These are phyloP conservation scores for Axinella damicornis DNA, from an alignment of 37 sponge, comb jelly and placozoan genomes.

Conservation along the genomic window DNA sequence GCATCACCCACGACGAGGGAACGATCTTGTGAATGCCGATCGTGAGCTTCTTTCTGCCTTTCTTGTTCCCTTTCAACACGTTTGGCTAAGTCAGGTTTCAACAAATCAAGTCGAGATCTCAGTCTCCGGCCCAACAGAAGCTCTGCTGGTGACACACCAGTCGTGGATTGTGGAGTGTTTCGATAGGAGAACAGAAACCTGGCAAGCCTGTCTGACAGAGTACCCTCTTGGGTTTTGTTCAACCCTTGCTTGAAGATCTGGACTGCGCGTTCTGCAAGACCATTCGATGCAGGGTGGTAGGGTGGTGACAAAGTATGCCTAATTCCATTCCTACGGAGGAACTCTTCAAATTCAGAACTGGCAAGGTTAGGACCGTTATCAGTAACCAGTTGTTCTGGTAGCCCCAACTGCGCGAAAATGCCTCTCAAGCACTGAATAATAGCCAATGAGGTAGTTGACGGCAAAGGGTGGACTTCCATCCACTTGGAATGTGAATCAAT, in stretches of 20 bases:
- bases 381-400: constrained; percentile 1
- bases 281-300: constrained; percentile 18
- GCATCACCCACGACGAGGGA: too few species aligned
- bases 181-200: constrained; percentile 28
- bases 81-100: background rate
- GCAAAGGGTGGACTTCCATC: background rate
- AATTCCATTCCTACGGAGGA: background rate
- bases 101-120: background rate
- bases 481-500: constrained; percentile 14
- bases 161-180: constrained; percentile 19
- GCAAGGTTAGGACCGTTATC: background rate
- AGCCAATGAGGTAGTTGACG: background rate
- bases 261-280: constrained; percentile 5
- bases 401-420: background rate
- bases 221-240: background rate
- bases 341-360: background rate
- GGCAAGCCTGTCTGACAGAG: background rate
- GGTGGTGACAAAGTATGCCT: background rate
- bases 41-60: too few species aligned
- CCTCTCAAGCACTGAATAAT: background rate
- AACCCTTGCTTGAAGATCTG: background rate
- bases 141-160: constrained; percentile 5
- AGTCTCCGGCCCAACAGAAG: constrained; percentile 30
- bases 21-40: too few species aligned
- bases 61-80: constrained; percentile 8